Base-by-base conservation (phyloP, 2,797 vertebrate genomes). In the Sebastes alutus region DNA sequence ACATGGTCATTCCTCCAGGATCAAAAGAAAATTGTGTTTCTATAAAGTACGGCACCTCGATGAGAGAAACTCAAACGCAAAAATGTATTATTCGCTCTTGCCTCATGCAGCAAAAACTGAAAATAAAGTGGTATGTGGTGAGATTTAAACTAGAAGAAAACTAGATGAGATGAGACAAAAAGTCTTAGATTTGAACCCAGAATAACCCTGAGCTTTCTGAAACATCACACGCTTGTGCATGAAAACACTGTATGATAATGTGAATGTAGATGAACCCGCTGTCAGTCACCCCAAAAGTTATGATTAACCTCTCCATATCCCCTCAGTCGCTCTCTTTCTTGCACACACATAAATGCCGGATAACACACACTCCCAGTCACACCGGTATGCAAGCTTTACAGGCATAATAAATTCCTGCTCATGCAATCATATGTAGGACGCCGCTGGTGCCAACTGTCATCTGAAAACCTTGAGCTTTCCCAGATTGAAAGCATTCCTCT, bases 331-430 rank as follows among this genome's bases (percentile, higher is more conserved):
- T 20, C 16, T 29, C 2, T 52, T n/a, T 38, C 6, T 49, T 16
- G 75, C 13, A 35, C 20, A 60, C 42, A 63, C 59, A 71, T 23
- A 75, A n/a, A 80, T 2, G 20, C 46, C 35, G 61, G 16, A 49
- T 66, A 63, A 69, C 33, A 35, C 68, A 71, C 13, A 56, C 59
- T 46, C 72, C 6, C 1, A 68, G 54, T 65, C 81, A 6, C 80
- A 75, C 23, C 62, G 69, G 86, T 88, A 87, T 77, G 72, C 55
- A 58, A 3, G 16, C 64, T 81, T 82, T 81, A 79, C 70, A 85
- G 83, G 70, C 76, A 23, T 68, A 66, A 88, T 88, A 88, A 86
- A 93, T 91, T 86, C 89, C 84, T 80, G 76, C 81, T 67, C 78
- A 62, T 78, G 32, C 70, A 82, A 72, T 83, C 75, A 20, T 46